Conservation (phyloP, 2,113 vertebrate species). For the Pelvicachromis taeniatus region DNA sequence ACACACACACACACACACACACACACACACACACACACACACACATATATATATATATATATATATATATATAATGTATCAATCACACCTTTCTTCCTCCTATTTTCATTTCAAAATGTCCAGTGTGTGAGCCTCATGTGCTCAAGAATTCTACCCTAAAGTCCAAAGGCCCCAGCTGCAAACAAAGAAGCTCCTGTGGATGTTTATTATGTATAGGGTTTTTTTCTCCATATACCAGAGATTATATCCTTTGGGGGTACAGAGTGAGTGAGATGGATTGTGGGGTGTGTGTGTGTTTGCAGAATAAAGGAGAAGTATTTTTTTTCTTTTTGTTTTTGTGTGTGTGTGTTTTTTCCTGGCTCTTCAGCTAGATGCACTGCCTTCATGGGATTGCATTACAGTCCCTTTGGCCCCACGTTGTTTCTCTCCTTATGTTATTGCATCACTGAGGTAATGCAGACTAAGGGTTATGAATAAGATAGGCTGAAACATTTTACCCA, state of each 20-base stretch:
- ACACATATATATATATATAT: too few species aligned
- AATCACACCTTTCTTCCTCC: neutral
- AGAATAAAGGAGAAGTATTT: neutral
- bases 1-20: neutral
- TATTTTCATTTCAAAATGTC: constrained; percentile 3
- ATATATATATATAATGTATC: neutral
- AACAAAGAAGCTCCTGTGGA: constrained; percentile 48
- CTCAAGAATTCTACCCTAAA: constrained; percentile 11
- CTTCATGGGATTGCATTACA: constrained; percentile 15
- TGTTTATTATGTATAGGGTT: constrained; percentile 51
- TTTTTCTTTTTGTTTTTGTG: neutral
- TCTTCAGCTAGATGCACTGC: constrained; percentile 25
- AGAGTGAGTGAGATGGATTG: constrained; percentile 40
- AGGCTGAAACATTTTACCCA: constrained; percentile 14
- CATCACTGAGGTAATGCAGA: constrained; percentile 17
- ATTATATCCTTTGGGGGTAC: constrained; percentile 29
- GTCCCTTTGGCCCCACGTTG: constrained; percentile 1
- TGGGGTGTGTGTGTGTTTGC: constrained; percentile 37
- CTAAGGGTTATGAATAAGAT: neutral
- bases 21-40: neutral
- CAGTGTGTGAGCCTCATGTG: neutral
- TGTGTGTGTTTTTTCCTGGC: neutral
- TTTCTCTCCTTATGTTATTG: constrained; percentile 25
- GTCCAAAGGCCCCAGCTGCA: constrained; percentile 33
- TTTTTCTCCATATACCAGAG: constrained; percentile 14